Evolutionary conservation across 2,113 vertebrate species (phyloP), one percentile per base, ranked within the genome.

Genomic region (Lepisosteus osseus): DNA sequence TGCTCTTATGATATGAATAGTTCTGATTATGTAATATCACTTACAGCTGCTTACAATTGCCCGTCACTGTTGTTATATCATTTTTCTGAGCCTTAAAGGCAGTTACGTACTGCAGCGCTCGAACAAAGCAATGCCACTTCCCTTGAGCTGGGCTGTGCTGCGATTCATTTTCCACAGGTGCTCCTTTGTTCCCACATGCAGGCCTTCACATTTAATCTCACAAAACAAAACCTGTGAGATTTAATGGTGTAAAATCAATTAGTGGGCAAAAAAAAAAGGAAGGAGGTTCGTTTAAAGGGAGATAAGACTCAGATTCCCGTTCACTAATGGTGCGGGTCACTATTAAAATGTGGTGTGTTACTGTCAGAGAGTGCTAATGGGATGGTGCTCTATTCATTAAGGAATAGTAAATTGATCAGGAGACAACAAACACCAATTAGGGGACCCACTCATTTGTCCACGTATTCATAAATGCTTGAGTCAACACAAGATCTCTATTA

Each of bases 361-460:
- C 76, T 74, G 72, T 80, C 78, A 61, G 56, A 75, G 77, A 90
- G 90, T 89, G 82, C 80, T 80, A 85, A 81, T 85, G 78, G 79
- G 74, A 85, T 57, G 66, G 79, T 75, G 75, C 77, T 29, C 57
- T 82, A 80, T 80, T 79, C 85, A 87, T 83, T 76, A 87, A 85
- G 77, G 76, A 80, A 70, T 80, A 80, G 74, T 76, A 77, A 77
- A 69, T 6, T 69, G 66, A 83, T 65, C 72, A 69, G 77, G 78
- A 82, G 83, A 89, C 88, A 88, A 87, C 83, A 85, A 77, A 61
- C 61, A 67, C 86, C 88, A 92, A 92, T 92, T 90, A 90, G 74
- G 78, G 85, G 75, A 80, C 69, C 74, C 77, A 74, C 70, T 80
- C 79, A 83, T 75, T 83, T 81, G 76, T 72, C 80, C 78, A 80